Evolutionary conservation across 2,113 vertebrate genomes (phyloP), one percentile per base, ranked within the genome.

Genomic region (Cisticola juncidis): DNA sequence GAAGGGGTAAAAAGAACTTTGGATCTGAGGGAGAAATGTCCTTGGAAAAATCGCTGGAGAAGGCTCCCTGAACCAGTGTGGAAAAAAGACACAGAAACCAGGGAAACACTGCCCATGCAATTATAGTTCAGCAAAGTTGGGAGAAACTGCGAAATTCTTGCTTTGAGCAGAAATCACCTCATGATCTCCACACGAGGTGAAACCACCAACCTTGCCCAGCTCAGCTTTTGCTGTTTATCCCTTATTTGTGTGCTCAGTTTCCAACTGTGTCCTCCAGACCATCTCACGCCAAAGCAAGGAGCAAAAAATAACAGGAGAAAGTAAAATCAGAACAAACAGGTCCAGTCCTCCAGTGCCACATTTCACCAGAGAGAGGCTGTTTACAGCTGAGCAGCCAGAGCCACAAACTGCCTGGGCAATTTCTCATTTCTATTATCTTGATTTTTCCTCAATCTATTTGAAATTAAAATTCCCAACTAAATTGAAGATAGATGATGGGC

Each of bases 391-490:
- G 38, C 64, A 81, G 57, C 1, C 2, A 77, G n/a, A 91, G 64
- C 44, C 72, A 77, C 38, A 78, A 88, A 74, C 47, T 80, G 88
- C 45, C 38, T 5, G 28, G 17, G 35, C 83, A 93, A 83, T 78
- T 95, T 70, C 88, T 83, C 85, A 42, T 74, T 92, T 90, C 91
- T 73, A 50, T 93, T 92, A 81, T 79, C 85, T 85, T 53, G 86
- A 92, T 95, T 95, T 96, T 82, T 69, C 89, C 74, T 61, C 91
- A 31, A 24, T 48, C 31, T 40, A 62, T 85, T 79, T 74, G 71
- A 94, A 95, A 94, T 95, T 92, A 94, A 76, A 94, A 95, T 82
- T 90, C 84, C 36, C 82, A 90, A 14, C 76, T 71, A 94, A 96
- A 77, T 48, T 84, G 94, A 93, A 96, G 85, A 89, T 50, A 36